Evolutionary conservation across 2,113 vertebrate genomes (phyloP), one percentile per base, ranked within the genome.

Genomic region (Dissostichus mawsoni): DNA sequence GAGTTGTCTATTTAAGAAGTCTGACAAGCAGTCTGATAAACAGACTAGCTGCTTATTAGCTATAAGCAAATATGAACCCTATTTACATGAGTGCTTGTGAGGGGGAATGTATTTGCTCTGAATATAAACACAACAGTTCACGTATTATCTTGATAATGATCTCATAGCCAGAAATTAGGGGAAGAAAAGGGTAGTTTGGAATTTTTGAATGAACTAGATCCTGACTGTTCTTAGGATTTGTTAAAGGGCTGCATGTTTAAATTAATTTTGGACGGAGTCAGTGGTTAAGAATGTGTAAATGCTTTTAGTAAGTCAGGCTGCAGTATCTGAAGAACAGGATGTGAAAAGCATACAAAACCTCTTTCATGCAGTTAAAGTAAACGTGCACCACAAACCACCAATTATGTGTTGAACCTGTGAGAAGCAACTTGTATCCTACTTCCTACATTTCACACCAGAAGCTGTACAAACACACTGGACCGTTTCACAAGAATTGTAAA

Each of bases 371-470:
- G 36, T 16, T 12, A 18, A 20, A 55, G 3, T 61, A 20, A 0
- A 44, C 17, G 57, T 50, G 65, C 69, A 82, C 13, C 11, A 29
- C 45, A 36, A 80, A 41, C 23, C 44, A 48, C 16, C 3, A 29
- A 51, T 18, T 20, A 16, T 29, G 8, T n/a, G 29, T 25, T 47
- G 0, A 36, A 70, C 20, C 50, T 13, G 16, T 33, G 45, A 72
- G 20, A 69, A 80, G 13, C 53, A 33, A 61, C 29, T 44, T 57
- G 3, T 18, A 51, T 41, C 16, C 63, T 13, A 56, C 65, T 70
- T 73, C 23, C 71, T 62, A 65, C 45, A 62, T 68, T 70, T 87
- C 78, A 76, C 71, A 59, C 23, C 29, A 74, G 20, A 70, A 69
- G 47, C 36, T 70, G 62, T n/a, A 36, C 63, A 62, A 14, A 6